Conservation (phyloP, 2,113 vertebrate genomes). For the Phylloscopus trochiloides region DNA sequence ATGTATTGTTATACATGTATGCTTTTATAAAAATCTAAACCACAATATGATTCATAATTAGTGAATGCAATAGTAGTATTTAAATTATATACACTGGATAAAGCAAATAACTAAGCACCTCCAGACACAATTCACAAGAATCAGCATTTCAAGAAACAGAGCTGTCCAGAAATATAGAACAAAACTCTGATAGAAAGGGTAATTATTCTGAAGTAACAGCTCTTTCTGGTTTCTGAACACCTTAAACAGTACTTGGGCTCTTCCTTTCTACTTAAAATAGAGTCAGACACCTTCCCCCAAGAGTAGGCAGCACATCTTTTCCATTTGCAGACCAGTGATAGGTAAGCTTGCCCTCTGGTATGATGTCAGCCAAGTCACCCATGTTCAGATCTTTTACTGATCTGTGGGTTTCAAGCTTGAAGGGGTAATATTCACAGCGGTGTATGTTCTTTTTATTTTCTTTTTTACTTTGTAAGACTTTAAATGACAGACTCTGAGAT, state of each 20-base stretch:
- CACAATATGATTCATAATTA: background rate
- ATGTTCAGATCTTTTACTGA: background rate
- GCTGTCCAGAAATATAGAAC: background rate
- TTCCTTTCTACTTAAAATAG: background rate
- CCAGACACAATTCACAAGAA: background rate
- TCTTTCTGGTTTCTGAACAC: background rate
- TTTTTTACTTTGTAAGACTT: background rate
- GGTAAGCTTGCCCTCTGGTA: background rate
- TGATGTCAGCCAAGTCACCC: rapidly evolving
- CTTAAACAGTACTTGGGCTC: background rate
- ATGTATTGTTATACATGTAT: background rate
- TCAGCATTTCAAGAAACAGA: background rate
- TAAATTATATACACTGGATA: background rate
- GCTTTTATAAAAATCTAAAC: background rate
- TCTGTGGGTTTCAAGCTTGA: background rate
- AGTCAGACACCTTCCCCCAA: background rate
- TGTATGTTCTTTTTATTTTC: background rate
- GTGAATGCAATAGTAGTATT: background rate
- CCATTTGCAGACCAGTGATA: background rate
- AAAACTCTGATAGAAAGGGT: background rate
- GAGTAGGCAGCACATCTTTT: rapidly evolving
- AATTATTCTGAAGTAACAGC: background rate
- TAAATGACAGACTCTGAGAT: background rate
- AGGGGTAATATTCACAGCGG: background rate
- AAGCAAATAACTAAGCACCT: background rate